phyloP scores from a whole-genome alignment of 2,797 vertebrate genomes.

The Anguilla pacifica region DNA sequence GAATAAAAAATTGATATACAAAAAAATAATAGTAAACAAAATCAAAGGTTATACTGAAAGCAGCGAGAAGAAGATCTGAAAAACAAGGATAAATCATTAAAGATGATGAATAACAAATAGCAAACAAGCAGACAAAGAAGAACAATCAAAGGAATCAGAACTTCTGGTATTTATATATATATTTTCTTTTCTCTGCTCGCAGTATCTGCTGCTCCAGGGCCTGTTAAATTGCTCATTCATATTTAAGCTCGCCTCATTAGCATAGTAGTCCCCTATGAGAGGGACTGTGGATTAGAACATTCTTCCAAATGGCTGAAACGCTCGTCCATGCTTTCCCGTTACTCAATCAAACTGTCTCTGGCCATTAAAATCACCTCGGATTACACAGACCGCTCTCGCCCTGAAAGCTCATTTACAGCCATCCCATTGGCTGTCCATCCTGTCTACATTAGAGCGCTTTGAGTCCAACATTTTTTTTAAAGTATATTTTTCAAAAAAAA shows the following conservation, averaged over 20 bases:
- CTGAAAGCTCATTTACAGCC: not conserved
- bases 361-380: not conserved
- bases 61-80: not conserved
- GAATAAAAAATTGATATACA: not conserved
- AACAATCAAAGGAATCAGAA: not conserved
- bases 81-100: not conserved
- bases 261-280: not conserved
- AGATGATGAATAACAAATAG: not conserved
- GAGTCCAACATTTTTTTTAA: not conserved
- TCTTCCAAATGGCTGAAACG: not conserved
- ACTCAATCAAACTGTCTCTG: not conserved
- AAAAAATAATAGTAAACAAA: not conserved
- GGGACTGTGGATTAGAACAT: not conserved
- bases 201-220: not conserved
- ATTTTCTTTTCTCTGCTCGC: not conserved
- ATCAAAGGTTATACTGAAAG: not conserved
- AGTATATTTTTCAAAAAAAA: not conserved
- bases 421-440: not conserved
- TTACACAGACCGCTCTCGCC: not conserved
- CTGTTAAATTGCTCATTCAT: slow-evolving; percentile 15
- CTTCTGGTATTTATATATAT: not conserved
- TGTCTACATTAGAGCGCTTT: not conserved
- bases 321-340: not conserved
- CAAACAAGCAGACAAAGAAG: not conserved
- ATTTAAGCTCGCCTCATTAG: not conserved